Conservation (phyloP, 2,113 vertebrate species). For the Alectura lathami region DNA sequence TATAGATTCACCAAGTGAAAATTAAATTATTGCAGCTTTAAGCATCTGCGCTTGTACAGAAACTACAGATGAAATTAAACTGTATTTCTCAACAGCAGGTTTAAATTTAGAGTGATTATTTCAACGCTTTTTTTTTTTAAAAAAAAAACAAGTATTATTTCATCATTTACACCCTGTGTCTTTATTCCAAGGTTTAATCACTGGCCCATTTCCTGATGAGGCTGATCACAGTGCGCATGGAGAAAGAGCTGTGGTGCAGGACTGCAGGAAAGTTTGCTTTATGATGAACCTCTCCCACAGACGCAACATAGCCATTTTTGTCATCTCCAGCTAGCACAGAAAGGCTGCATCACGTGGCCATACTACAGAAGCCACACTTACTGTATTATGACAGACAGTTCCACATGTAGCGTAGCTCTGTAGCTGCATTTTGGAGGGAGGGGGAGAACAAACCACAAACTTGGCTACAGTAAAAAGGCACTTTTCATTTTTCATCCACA, state of each 20-base stretch:
- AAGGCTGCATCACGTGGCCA: rapidly evolving
- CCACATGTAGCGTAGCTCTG: not conserved
- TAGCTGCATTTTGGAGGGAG: not conserved
- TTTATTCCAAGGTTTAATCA: not conserved
- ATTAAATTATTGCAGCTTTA: not conserved
- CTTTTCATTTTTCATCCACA: not conserved
- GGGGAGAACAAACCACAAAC: not conserved
- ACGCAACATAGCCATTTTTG: not conserved
- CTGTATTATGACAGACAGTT: not conserved
- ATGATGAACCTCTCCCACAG: not conserved
- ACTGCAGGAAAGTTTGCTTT: not conserved
- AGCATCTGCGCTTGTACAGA: not conserved
- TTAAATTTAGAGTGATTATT: not conserved
- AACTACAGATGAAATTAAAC: not conserved
- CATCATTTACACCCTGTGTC: not conserved
- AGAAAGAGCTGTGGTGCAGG: not conserved
- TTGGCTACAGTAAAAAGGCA: not conserved
- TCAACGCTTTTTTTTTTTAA: not conserved
- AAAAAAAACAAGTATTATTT: not conserved
- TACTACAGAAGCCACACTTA: not conserved
- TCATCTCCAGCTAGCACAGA: not conserved
- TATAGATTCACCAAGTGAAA: not conserved
- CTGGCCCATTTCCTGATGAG: not conserved
- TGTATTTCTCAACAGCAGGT: not conserved
- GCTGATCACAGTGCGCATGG: not conserved